Conservation (phyloP, 2,888 invertebrate genomes). For the Auanema sp. region DNA sequence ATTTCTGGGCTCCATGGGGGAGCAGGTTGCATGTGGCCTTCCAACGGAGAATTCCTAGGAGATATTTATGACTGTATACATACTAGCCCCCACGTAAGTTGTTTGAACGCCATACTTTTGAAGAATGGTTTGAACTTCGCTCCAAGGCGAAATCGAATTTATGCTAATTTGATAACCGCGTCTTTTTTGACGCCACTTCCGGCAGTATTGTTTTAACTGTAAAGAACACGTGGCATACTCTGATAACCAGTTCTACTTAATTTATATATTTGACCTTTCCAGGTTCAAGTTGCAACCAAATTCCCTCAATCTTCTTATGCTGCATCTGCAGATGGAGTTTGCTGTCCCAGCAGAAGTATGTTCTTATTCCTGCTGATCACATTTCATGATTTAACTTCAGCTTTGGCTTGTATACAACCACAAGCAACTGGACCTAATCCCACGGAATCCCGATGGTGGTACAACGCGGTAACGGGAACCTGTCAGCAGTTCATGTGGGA, state of each 20-base stretch:
- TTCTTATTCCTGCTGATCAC: neutral
- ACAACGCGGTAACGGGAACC: slow-evolving; percentile 39
- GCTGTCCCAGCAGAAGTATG: slow-evolving; percentile 42
- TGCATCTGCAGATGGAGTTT: slow-evolving; percentile 45
- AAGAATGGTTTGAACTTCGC: too few species aligned
- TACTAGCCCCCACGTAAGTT: slow-evolving; percentile 43
- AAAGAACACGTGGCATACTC: neutral
- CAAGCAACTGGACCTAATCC: slow-evolving; percentile 50
- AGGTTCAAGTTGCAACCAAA: slow-evolving; percentile 40
- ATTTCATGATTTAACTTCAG: slow-evolving; percentile 15
- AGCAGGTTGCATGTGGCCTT: slow-evolving; percentile 51
- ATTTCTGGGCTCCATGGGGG: slow-evolving; percentile 46
- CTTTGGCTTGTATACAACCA: slow-evolving; percentile 48
- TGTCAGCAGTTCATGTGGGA: slow-evolving; percentile 58
- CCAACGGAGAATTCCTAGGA: slow-evolving; percentile 47
- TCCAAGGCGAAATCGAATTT: too few species aligned
- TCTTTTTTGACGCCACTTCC: neutral
- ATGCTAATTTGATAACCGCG: neutral
- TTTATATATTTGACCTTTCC: slow-evolving; percentile 3
- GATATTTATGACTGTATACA: slow-evolving; percentile 55
- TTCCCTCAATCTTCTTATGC: slow-evolving; percentile 49
- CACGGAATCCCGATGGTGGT: slow-evolving; percentile 49
- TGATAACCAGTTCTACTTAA: neutral
- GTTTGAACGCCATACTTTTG: too few species aligned
- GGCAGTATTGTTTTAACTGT: neutral